Conservation (phyloP, 2,113 vertebrate species). For the Nannobrachium achirus region DNA sequence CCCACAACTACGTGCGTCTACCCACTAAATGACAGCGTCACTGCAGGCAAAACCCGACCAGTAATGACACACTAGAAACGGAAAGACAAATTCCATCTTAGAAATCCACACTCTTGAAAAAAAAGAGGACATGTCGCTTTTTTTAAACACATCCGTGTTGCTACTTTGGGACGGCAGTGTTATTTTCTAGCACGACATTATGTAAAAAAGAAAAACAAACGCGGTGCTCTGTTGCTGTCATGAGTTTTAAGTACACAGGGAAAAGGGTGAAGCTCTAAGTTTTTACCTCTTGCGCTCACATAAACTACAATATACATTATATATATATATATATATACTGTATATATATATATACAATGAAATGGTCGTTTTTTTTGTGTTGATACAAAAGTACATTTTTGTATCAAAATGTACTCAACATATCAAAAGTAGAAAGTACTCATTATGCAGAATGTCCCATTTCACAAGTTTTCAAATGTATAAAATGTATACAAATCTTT, state of each 20-base stretch:
- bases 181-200: not conserved
- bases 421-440: no score
- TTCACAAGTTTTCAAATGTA: no score
- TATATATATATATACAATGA: no score
- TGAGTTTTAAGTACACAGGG: no score
- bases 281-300: no score
- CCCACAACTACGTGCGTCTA: conserved; percentile 21
- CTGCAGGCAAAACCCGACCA: conserved; percentile 14
- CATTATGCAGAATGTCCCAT: no score
- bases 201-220: not conserved
- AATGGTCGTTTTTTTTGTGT: no score
- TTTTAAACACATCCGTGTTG: not conserved
- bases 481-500: no score
- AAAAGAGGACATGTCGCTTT: not conserved
- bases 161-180: not conserved
- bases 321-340: conserved; percentile 18
- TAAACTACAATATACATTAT: no score
- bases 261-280: no score
- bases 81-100: not conserved
- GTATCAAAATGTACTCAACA: no score
- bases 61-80: conserved; percentile 8
- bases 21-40: not conserved
- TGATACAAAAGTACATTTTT: no score
- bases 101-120: not conserved
- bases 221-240: not conserved